Base-by-base conservation (phyloP, 2,113 vertebrate species). In the Danionella cerebrum region DNA sequence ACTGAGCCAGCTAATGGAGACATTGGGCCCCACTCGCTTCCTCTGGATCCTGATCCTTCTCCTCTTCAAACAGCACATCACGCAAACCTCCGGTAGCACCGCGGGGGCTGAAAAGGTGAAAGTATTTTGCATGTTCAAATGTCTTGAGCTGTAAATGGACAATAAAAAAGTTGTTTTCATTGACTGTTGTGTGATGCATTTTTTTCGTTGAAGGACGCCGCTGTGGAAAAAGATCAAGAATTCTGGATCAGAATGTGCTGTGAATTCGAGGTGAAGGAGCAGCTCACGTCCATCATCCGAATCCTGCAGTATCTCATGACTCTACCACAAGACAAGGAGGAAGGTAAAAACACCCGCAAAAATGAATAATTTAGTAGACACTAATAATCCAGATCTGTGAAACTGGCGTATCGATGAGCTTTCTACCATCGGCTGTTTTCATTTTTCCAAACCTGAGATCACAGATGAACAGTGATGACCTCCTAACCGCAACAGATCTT, bases 191-290 rank as follows among this genome's bases (percentile, higher is more conserved):
- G 5, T 33, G 38, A 13, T 60, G 39, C 64, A n/a, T n/a, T n/a
- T n/a, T n/a, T n/a, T n/a, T n/a, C n/a, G n/a, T n/a, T n/a, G n/a
- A n/a, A 98, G 96, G 94, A 98, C 47, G 80, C 86, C 0, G 78
- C 86, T 29, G 80, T 95, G 81, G 93, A 98, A 76, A 80, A 78
- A 41, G 92, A 95, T 35, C 81, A 89, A n/a, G 93, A 94, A 55
- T 95, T 99, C 75, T 98, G 94, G 95, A 88, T 95, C 63, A 89
- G 86, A 0, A 73, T 99, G 47, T 93, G 91, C 69, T 93, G 91
- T 2, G 84, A 91, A 71, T 98, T 98, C 41, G 80, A 82, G 11
- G 84, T 91, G 6, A 65, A 11, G 0, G 86, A 89, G 5, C 94
- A 98, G 77, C 78, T 98, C 27, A 78, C 82, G 21, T 88, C 89